Evolutionary conservation across 1,140 invertebrate genomes (phyloP), one percentile per base, ranked within the genome.

Genomic region (Orius insidiosus): DNA sequence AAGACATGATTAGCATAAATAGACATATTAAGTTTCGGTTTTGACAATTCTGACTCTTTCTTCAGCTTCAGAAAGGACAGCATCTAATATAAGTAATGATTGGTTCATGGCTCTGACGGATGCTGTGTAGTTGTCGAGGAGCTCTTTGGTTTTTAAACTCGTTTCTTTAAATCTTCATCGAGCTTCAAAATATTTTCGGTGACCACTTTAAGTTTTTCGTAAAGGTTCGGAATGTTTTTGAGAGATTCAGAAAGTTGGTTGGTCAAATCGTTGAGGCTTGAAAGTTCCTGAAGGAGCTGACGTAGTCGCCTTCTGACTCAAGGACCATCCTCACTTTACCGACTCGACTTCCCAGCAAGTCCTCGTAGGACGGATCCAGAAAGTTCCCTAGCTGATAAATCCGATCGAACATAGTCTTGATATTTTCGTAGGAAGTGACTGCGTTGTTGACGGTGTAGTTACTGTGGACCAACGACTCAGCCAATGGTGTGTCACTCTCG

Each of bases 301-400:
- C 42, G 18, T n/a, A 49, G n/a, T 37, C 35, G 10, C 19, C 30
- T 37, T 49, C 47, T 2, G 42, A 49, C 14, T 49, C 47, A 8
- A 49, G 35, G 36, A 49, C 19, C 7, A 49, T 15, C 14, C 44
- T 49, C 5, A 31, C 35, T 37, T 45, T 49, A 8, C 31, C 18
- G n/a, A 42, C 31, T 11, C 9, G 1, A 24, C 44, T 42, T 6
- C 14, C 18, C 7, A 39, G 11, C 13, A 15, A 11, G n/a, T 49
- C 47, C 37, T 49, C 47, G 44, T 42, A 49, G 13, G 42, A 37
- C 2, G 47, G 47, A 32, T 49, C 47, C 10, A 49, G 31, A 15
- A 24, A 49, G 3, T 15, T 39, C 15, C 36, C 47, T 16, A 49
- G 15, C 11, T 49, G 39, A 10, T 35, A 13, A 32, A 49, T 42